Base-by-base conservation (phyloP, 1,140 invertebrate species). In the Drosophila malerkotliana region DNA sequence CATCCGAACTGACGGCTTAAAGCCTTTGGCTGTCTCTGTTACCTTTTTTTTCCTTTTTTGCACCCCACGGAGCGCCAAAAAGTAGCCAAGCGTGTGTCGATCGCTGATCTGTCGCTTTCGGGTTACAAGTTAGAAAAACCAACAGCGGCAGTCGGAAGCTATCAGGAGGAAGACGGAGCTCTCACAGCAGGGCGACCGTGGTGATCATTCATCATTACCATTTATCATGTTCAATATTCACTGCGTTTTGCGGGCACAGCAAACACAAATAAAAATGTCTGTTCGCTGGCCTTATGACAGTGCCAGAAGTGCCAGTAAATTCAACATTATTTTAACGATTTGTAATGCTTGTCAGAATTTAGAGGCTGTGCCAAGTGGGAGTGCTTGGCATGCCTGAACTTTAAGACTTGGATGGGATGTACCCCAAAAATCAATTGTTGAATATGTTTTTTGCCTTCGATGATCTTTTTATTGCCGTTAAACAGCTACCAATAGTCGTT, bases 191-290 rank as follows among this genome's bases (percentile, higher is more conserved):
- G 61, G 24, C 44, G 71, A 39, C 66, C 63, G 80, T 77, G 75
- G 80, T 84, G 77, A 80, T 87, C 74, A 73, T 85, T 85, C 82
- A 87, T 85, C 81, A 85, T 83, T 66, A 64, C 47, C 63, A 73
- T 79, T 66, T 80, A 64, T 79, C 76, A 59, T 61, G 63, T 77
- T 79, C 48, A 79, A 53, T 47, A 79, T 83, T 79, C 66, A 68
- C 69, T 83, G 79, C 63, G 54, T 63, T 72, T 80, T 71, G 72
- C 67, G 59, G 67, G 62, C 60, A 62, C 48, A 78, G 58, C 64
- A 64, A 81, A 87, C 64, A 80, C 62, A 85, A 84, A 85, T 85
- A 85, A 87, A 85, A 85, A 87, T 78, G 74, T 82, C 82, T 87
- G 73, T 78, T 72, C 62, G 74, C 77, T 64, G 74, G 64, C 83